Evolutionary conservation across 23 tunicate genomes (phyloP).

Genomic region (Ascidia mentula): DNA sequence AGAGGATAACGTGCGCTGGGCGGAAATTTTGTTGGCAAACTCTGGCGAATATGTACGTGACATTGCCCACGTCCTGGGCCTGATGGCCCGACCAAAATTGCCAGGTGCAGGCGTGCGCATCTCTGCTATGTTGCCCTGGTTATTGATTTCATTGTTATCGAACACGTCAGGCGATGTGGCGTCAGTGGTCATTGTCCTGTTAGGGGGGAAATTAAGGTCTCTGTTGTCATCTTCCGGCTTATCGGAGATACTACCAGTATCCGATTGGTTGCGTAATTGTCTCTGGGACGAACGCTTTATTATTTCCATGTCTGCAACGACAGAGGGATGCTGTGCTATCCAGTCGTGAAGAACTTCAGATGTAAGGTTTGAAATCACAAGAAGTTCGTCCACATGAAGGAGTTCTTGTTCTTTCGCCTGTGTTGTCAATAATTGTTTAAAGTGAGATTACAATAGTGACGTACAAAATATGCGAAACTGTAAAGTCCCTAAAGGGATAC

Average conservation of each 20-base stretch:
- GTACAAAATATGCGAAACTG: no score
- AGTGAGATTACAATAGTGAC: no score
- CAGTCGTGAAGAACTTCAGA: slow-evolving; percentile 58
- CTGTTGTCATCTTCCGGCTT: slow-evolving; percentile 6
- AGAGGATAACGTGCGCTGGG: no score
- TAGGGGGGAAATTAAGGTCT: background rate
- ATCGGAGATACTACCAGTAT: background rate
- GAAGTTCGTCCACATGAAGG: slow-evolving; percentile 57
- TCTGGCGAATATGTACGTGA: no score
- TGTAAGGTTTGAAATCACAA: slow-evolving; percentile 29
- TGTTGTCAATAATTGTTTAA: background rate
- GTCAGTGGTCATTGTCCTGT: background rate
- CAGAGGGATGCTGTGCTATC: slow-evolving; percentile 85
- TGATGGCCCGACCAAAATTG: background rate
- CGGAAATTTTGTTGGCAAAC: no score
- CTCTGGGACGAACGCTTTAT: slow-evolving; percentile 58
- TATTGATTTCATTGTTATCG: background rate
- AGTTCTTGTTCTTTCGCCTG: slow-evolving; percentile 90
- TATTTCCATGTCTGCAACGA: slow-evolving; percentile 76
- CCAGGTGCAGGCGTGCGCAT: background rate
- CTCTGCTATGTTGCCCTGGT: background rate
- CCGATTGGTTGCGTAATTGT: slow-evolving; percentile 39
- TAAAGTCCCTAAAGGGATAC: no score
- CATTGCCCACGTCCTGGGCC: background rate
- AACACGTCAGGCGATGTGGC: background rate